Percentiles rank a stretch among this genome's conserved stretches.
These are phyloP conservation scores for Mastomys natalensis DNA, from an alignment of 2,113 vertebrate species.

Conservation along the genomic window DNA sequence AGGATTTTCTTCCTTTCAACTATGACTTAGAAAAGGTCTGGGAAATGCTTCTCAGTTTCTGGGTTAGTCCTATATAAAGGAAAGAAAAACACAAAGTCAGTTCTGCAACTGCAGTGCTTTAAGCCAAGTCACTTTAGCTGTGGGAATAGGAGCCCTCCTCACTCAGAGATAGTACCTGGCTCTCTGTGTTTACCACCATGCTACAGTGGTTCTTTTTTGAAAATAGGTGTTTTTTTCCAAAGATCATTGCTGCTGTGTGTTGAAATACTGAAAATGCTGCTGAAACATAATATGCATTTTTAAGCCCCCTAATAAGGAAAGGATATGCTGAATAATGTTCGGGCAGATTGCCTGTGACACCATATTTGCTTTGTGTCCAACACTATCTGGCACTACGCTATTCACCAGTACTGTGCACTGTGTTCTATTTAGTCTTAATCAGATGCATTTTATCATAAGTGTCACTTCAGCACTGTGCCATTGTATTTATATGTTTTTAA, in stretches of 20 bases:
- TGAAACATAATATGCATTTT: constrained; percentile 84
- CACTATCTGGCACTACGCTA: constrained; percentile 93
- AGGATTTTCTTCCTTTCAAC: constrained; percentile 11
- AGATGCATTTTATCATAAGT: constrained; percentile 88
- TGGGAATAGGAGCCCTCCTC: background rate
- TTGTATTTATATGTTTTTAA: constrained; percentile 85
- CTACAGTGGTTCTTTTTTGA: constrained; percentile 42
- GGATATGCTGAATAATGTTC: constrained; percentile 93
- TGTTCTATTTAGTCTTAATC: constrained; percentile 92
- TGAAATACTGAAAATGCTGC: constrained; percentile 76
- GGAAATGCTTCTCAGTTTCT: constrained; percentile 46
- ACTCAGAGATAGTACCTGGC: constrained; percentile 14
- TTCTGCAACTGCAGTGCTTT: constrained; percentile 36
- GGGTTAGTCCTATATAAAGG: background rate
- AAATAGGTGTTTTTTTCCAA: constrained; percentile 75
- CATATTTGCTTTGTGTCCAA: constrained; percentile 95
- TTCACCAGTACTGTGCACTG: constrained; percentile 92
- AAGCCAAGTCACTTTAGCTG: constrained; percentile 40
- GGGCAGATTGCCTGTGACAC: constrained; percentile 94
- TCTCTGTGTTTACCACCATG: constrained; percentile 60
- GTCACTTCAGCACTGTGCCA: constrained; percentile 85
- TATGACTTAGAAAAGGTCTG: background rate
- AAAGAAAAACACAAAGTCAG: background rate
- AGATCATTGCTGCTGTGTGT: constrained; percentile 70
- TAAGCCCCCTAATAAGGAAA: constrained; percentile 90